Conservation (phyloP, 2,888 invertebrate genomes). For the Trichopria drosophilae region DNA sequence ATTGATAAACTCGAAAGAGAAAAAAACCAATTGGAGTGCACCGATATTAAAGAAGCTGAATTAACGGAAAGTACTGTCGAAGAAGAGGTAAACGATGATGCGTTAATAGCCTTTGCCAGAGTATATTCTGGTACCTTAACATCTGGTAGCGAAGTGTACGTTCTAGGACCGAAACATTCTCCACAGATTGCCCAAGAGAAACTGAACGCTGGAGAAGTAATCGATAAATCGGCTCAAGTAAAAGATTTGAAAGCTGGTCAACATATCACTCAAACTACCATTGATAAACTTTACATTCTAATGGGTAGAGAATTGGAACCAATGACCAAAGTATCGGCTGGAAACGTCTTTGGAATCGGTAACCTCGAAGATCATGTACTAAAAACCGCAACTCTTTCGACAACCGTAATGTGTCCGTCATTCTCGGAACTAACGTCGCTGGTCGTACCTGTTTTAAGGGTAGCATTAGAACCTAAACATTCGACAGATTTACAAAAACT, state of each 20-base stretch:
- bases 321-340: conserved; percentile 80
- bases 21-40: conserved; percentile 40
- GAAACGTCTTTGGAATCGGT: conserved; percentile 89
- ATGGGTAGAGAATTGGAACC: conserved; percentile 90
- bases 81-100: conserved; percentile 60
- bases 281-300: conserved; percentile 82
- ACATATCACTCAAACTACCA: conserved; percentile 67
- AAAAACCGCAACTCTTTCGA: conserved; percentile 88
- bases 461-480: conserved; percentile 87
- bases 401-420: conserved; percentile 79
- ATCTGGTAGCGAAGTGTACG: conserved; percentile 77
- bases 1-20: conserved; percentile 61
- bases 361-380: conserved; percentile 81
- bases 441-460: conserved; percentile 87
- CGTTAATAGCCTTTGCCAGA: conserved; percentile 89
- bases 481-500: conserved; percentile 76
- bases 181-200: conserved; percentile 65
- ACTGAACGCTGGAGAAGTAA: conserved; percentile 55
- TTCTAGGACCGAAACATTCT: conserved; percentile 86
- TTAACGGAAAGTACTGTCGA: conserved; percentile 27
- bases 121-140: conserved; percentile 86
- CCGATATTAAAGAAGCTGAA: conserved; percentile 13
- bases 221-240: conserved; percentile 61
- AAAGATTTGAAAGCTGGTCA: conserved; percentile 67
- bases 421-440: conserved; percentile 79